phyloP scores from a whole-genome alignment of 2,797 vertebrate genomes.

The Thamnophis elegans region DNA sequence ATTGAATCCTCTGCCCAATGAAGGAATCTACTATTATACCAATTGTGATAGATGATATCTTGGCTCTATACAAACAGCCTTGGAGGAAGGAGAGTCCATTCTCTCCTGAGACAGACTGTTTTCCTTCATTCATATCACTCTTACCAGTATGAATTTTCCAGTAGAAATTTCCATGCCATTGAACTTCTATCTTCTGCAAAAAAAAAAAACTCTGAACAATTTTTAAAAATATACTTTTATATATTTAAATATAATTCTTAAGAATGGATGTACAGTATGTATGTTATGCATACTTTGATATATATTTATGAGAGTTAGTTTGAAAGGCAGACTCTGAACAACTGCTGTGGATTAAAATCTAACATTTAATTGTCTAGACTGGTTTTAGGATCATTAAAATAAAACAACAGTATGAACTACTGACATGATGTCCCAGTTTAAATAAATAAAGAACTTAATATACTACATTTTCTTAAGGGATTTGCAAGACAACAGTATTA shows the following conservation, averaged over 20 bases:
- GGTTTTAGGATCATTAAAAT: neutral
- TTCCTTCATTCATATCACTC: neutral
- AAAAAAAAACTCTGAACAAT: neutral
- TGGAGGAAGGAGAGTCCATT: neutral
- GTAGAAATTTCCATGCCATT: neutral
- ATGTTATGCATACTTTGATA: neutral
- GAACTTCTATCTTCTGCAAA: neutral
- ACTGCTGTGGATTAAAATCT: neutral
- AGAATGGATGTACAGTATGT: neutral
- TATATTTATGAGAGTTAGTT: neutral
- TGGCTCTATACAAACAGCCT: neutral
- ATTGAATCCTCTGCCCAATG: neutral
- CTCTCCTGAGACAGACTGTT: neutral
- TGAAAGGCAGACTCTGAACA: neutral
- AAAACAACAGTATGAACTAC: constrained; percentile 29
- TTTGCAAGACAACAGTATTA: constrained; percentile 27
- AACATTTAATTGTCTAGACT: neutral
- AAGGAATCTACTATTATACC: neutral
- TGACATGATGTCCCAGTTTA: constrained; percentile 20
- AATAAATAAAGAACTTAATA: constrained; percentile 25
- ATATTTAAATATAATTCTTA: neutral
- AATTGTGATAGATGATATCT: neutral
- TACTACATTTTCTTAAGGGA: constrained; percentile 22
- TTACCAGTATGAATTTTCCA: neutral
- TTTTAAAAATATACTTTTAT: neutral